phyloP scores from a whole-genome alignment of 1,140 invertebrate species.

The Drosophila athabasca region DNA sequence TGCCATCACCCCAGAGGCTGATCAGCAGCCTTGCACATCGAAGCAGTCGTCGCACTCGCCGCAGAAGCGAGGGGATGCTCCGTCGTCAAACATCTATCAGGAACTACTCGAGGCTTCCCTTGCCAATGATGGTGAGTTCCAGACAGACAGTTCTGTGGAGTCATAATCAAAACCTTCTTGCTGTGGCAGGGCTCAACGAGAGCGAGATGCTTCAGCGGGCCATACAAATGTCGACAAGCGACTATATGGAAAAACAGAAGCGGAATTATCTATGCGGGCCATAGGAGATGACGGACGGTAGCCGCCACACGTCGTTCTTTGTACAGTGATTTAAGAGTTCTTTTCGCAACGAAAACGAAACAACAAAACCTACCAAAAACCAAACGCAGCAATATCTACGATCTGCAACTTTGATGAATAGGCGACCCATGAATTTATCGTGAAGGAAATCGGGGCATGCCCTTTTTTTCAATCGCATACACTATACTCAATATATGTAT shows the following conservation, averaged over 20 bases:
- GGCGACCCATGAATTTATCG: conserved; percentile 20
- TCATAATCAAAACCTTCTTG: not conserved
- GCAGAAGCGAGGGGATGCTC: conserved; percentile 43
- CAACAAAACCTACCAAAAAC: conserved; percentile 52
- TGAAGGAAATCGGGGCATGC: conserved; percentile 1
- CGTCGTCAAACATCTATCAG: conserved; percentile 40
- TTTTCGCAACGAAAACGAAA: conserved; percentile 68
- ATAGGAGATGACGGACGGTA: conserved; percentile 30
- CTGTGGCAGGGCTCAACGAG: conserved; percentile 64
- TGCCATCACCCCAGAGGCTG: conserved; percentile 65
- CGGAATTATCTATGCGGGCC: conserved; percentile 76
- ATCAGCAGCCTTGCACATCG: conserved; percentile 74
- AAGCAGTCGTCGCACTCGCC: conserved; percentile 73
- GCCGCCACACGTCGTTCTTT: conserved; percentile 26
- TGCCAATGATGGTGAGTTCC: conserved; percentile 69
- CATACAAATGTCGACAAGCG: conserved; percentile 81
- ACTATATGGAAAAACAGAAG: conserved; percentile 81
- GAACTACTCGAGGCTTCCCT: conserved; percentile 74
- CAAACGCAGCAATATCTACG: conserved; percentile 40
- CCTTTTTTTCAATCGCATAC: conserved; percentile 11
- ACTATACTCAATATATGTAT: conserved; percentile 26
- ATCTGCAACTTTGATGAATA: conserved; percentile 45
- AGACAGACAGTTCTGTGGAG: not conserved
- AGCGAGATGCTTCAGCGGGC: conserved; percentile 81
- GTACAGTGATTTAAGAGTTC: conserved; percentile 69